A percentile compares a stretch with the other conserved stretches of the same genome.
Evolutionary conservation across 2,888 invertebrate genomes (phyloP).

Genomic region (Strigamia crassipes): DNA sequence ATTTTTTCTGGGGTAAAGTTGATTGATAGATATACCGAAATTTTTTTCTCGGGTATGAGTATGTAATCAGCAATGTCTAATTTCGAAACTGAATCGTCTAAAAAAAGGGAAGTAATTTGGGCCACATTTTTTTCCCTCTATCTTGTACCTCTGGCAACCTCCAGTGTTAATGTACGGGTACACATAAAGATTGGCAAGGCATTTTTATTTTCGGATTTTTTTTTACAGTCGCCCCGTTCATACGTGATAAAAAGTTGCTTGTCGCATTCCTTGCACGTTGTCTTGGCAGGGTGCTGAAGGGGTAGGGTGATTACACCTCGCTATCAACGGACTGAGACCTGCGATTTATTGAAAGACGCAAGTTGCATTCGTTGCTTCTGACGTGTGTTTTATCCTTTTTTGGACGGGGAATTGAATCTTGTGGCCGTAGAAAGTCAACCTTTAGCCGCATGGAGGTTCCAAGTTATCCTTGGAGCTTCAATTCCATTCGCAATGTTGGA

Average conservation of each 20-base stretch:
- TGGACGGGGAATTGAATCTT: no score
- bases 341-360: background rate
- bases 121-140: background rate
- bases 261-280: constrained; percentile 32
- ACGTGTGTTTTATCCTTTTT: no score
- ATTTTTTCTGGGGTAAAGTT: background rate
- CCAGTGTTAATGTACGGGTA: constrained; percentile 39
- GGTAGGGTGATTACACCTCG: constrained; percentile 19
- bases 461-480: no score
- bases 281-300: background rate
- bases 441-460: background rate
- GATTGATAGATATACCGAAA: background rate
- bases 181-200: constrained; percentile 31
- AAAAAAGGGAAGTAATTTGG: constrained; percentile 18
- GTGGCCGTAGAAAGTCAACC: background rate
- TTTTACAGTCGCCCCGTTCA: background rate
- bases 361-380: no score
- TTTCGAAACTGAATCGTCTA: constrained; percentile 36
- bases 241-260: constrained; percentile 23
- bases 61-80: constrained; percentile 24
- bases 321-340: background rate
- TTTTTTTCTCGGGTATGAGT: background rate
- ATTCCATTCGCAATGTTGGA: no score
- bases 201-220: constrained; percentile 11
- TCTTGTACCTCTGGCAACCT: background rate